A percentile compares a stretch with the other conserved stretches of the same genome.
These are phyloP conservation scores for Masticophis lateralis DNA, from an alignment of 2,797 vertebrate genomes.

Conservation along the genomic window DNA sequence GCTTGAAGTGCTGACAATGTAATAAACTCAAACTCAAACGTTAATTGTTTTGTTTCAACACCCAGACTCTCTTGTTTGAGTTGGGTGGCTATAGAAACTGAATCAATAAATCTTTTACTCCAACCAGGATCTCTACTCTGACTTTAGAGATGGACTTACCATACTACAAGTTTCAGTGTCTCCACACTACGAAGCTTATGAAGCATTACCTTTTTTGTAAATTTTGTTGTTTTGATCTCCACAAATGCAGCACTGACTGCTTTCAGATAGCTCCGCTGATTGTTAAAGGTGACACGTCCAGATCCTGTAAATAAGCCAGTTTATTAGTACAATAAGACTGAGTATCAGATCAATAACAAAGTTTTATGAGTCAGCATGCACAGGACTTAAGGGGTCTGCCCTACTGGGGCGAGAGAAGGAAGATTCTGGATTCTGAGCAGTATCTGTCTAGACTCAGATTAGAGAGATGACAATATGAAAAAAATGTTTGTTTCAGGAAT, in stretches of 20 bases:
- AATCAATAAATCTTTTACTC: not conserved
- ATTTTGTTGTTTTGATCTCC: constrained; percentile 98
- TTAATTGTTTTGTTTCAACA: not conserved
- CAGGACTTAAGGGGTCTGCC: not conserved
- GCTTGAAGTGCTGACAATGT: no score
- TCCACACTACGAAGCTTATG: not conserved
- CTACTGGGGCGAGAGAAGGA: not conserved
- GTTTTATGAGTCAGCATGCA: not conserved
- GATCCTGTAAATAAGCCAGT: constrained; percentile 77
- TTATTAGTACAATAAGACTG: fast-evolving
- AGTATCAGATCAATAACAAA: not conserved
- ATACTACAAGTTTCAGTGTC: not conserved
- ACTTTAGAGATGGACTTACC: not conserved
- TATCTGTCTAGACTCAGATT: constrained; percentile 7
- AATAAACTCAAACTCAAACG: no score
- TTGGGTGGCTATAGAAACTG: not conserved
- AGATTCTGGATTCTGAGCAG: no score
- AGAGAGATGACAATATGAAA: not conserved
- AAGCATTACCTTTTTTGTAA: constrained; percentile 90
- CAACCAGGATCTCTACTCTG: not conserved
- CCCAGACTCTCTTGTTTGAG: not conserved
- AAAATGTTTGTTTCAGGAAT: not conserved
- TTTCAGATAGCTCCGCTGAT: constrained; percentile 96
- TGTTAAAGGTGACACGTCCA: constrained; percentile 98
- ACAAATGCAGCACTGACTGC: constrained; percentile 95